Percentiles rank a stretch among this genome's conserved stretches.
phyloP scores from a whole-genome alignment of 2,888 invertebrate species.

The Calliphora vomitoria region DNA sequence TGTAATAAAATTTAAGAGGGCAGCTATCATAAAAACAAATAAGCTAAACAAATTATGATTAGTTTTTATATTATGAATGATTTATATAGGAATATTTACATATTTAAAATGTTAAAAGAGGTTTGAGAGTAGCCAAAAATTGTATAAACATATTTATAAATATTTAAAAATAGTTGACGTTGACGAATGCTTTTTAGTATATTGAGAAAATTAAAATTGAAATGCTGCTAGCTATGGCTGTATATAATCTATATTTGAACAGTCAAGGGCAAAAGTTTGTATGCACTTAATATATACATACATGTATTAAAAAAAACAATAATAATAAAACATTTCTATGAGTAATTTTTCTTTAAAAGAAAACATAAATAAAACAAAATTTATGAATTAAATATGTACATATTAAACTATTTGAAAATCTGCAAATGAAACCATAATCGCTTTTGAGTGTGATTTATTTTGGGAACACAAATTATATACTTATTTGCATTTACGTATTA shows the following conservation, averaged over 20 bases:
- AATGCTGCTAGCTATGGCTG: too few relatives aligned
- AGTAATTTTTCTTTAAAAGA: background rate
- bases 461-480: too few relatives aligned
- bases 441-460: conserved; percentile 3
- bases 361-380: background rate
- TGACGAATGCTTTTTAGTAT: too few relatives aligned
- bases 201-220: too few relatives aligned
- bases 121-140: conserved; percentile 23
- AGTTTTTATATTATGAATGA: conserved; percentile 31
- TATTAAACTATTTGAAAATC: background rate
- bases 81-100: background rate
- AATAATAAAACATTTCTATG: background rate
- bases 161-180: background rate
- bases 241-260: too few relatives aligned
- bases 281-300: background rate
- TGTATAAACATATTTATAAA: background rate
- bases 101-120: conserved; percentile 27
- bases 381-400: conserved; percentile 3
- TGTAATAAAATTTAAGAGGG: conserved; percentile 17
- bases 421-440: background rate
- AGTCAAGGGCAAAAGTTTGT: too few relatives aligned
- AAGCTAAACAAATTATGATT: conserved; percentile 37
- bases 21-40: too few relatives aligned
- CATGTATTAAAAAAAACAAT: background rate
- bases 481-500: background rate